Percentiles rank a stretch among this genome's conserved stretches.
Conservation (phyloP, 2,888 invertebrate genomes). For the Protophormia terraenovae region DNA sequence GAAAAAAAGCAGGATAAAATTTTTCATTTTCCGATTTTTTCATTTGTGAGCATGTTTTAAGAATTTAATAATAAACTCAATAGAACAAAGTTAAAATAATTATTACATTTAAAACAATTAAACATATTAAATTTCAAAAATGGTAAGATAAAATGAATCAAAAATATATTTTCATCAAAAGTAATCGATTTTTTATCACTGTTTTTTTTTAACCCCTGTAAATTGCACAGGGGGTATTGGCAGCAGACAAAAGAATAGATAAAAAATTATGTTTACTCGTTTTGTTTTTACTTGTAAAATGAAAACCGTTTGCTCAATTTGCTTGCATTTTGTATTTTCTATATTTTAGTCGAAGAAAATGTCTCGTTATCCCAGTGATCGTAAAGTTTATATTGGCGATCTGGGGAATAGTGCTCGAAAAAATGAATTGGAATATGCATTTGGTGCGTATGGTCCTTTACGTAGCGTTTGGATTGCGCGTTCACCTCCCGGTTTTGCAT, state of each 20-base stretch:
- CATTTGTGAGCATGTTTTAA: conserved; percentile 62
- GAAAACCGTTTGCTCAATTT: not conserved
- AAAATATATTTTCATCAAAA: conserved; percentile 13
- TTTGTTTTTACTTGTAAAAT: conserved; percentile 41
- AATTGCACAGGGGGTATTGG: conserved; percentile 53
- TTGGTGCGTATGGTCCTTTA: conserved; percentile 94
- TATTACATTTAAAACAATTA: conserved; percentile 10
- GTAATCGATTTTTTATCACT: conserved; percentile 61
- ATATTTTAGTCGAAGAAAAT: conserved; percentile 70
- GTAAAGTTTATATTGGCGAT: conserved; percentile 98
- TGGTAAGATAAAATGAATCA: conserved; percentile 46
- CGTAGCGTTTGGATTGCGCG: conserved; percentile 99
- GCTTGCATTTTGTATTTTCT: conserved; percentile 11
- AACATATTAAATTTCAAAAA: conserved; percentile 27
- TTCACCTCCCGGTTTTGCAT: conserved; percentile 95
- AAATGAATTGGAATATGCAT: conserved; percentile 95
- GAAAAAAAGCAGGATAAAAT: conserved; percentile 56
- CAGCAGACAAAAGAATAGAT: conserved; percentile 66
- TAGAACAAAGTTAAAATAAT: conserved; percentile 29
- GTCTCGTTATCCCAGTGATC: conserved; percentile 86
- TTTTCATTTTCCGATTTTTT: conserved; percentile 59
- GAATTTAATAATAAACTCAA: conserved; percentile 35
- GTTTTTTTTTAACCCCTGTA: conserved; percentile 57
- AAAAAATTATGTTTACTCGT: conserved; percentile 55
- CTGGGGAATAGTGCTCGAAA: conserved; percentile 95